phyloP scores from a whole-genome alignment of 2,888 invertebrate genomes.

The Anoplius nigerrimus region DNA sequence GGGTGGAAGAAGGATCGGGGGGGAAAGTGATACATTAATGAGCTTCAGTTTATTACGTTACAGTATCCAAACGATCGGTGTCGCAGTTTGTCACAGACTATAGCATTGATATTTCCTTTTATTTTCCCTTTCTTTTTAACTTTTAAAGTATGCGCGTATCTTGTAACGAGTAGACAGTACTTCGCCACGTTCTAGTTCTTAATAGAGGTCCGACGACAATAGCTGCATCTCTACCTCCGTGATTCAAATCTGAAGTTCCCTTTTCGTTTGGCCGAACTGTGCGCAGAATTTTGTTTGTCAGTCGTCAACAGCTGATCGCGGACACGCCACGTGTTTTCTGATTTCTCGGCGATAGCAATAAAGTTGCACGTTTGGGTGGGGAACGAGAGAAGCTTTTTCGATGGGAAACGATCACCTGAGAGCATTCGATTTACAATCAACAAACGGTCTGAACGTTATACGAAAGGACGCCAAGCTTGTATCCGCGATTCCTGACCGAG shows the following conservation, averaged over 20 bases:
- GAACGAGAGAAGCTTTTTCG: too few relatives aligned
- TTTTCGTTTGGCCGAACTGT: constrained; percentile 1
- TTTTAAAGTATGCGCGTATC: neutral
- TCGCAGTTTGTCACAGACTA: constrained; percentile 10
- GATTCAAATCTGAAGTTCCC: neutral
- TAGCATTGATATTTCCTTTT: constrained; percentile 4
- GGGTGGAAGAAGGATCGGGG: too few relatives aligned
- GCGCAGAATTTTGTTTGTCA: neutral
- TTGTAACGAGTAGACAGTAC: constrained; percentile 4
- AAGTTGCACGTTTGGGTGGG: too few relatives aligned
- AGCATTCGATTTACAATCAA: too few relatives aligned
- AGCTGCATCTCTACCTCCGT: constrained; percentile 8
- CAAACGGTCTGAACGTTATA: too few relatives aligned
- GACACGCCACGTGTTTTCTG: too few relatives aligned
- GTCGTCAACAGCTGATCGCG: too few relatives aligned
- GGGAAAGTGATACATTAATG: constrained; percentile 4
- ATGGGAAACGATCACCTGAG: too few relatives aligned
- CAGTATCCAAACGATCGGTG: constrained; percentile 6
- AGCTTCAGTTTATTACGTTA: constrained; percentile 9
- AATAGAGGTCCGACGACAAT: neutral
- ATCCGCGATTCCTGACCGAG: constrained; percentile 14
- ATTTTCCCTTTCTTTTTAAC: constrained; percentile 2
- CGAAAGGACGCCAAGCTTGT: neutral
- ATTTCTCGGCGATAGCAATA: neutral
- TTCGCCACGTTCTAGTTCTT: neutral